A percentile compares a stretch with the other conserved stretches of the same genome.
Conservation (phyloP, 2,113 vertebrate genomes). For the Sceloporus tristichus region DNA sequence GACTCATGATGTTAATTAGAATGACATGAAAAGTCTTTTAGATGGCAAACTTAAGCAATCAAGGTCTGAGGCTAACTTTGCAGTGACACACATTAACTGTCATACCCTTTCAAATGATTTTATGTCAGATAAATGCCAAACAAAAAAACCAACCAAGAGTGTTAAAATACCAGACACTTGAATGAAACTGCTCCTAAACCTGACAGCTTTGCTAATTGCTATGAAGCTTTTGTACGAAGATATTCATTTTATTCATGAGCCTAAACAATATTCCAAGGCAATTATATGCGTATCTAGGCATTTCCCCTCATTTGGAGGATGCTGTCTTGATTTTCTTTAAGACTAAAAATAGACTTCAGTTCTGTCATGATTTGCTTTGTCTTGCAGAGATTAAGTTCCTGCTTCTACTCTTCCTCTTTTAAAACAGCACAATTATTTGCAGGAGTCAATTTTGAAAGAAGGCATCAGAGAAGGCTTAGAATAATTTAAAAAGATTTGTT, state of each 20-base stretch:
- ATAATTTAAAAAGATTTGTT: not conserved
- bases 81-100: constrained; percentile 17
- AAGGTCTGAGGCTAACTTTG: constrained; percentile 34
- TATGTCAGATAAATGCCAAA: not conserved
- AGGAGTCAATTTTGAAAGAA: constrained; percentile 2
- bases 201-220: constrained; percentile 36
- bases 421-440: not conserved
- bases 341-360: constrained; percentile 20
- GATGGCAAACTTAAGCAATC: constrained; percentile 21
- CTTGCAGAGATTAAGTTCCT: not conserved
- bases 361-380: not conserved
- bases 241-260: constrained; percentile 50
- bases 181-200: constrained; percentile 40
- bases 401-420: not conserved
- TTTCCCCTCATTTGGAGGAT: not conserved
- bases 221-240: constrained; percentile 33
- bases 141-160: constrained; percentile 25
- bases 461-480: not conserved
- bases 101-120: constrained; percentile 26
- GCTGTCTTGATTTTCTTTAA: constrained; percentile 32
- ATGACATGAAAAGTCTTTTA: not conserved
- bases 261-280: constrained; percentile 26
- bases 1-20: constrained; percentile 23
- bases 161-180: constrained; percentile 31
- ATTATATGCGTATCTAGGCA: constrained; percentile 43